phyloP scores from a whole-genome alignment of 2,888 invertebrate genomes.

The Strigamia maritima region DNA sequence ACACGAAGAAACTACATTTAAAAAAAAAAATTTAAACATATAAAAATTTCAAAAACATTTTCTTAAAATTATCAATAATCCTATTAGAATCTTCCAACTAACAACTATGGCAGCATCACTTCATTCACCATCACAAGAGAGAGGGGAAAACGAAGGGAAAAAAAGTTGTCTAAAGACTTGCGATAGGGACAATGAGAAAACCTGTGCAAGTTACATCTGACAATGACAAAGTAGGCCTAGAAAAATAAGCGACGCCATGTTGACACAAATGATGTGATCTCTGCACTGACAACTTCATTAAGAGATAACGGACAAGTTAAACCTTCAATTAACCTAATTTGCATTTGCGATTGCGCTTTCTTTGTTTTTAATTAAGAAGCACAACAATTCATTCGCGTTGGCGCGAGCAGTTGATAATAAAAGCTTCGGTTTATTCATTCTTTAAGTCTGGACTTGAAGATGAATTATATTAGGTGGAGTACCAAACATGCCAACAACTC shows the following conservation, averaged over 20 bases:
- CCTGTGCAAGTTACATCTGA: background rate
- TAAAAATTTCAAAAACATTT: too few species aligned
- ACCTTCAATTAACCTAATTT: background rate
- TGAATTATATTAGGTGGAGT: background rate
- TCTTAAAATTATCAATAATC: too few species aligned
- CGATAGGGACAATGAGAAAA: background rate
- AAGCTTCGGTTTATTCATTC: background rate
- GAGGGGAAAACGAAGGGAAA: too few species aligned
- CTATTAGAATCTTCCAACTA: too few species aligned
- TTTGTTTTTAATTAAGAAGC: background rate
- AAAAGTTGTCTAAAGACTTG: background rate
- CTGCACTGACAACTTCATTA: conserved; percentile 4
- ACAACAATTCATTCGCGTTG: background rate
- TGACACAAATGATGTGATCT: background rate
- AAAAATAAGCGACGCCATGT: background rate
- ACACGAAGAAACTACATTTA: too few species aligned
- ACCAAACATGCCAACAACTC: background rate
- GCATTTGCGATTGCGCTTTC: background rate
- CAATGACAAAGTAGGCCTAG: background rate
- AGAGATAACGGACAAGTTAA: background rate
- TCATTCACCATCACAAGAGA: too few species aligned
- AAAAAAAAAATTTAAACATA: too few species aligned
- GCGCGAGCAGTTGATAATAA: background rate
- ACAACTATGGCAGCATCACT: too few species aligned
- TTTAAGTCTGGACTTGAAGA: background rate